Base-by-base conservation (phyloP, 2,113 vertebrate species). In the Pholis gunnellus region DNA sequence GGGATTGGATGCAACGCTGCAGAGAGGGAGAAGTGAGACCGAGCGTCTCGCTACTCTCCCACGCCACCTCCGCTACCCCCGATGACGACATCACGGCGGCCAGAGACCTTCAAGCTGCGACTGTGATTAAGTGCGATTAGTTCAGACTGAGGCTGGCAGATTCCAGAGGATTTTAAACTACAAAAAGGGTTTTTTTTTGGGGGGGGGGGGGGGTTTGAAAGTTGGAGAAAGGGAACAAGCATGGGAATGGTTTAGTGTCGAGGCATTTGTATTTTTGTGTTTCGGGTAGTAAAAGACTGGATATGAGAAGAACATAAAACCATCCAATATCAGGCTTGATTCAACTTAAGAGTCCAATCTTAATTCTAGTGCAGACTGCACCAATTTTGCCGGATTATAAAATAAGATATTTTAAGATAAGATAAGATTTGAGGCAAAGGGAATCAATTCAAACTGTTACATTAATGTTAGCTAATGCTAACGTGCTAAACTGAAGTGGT, bases 41-140 rank as follows among this genome's bases (percentile, higher is more conserved):
- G 75, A 34, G 66, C 81, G 84, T 82, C 76, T 71, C 52, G 48
- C 79, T 61, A 75, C 91, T 93, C 92, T 94, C 94, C 94, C 94
- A 94, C 93, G 92, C 93, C 92, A 91, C 91, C 82, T 46, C 66
- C 8, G 34, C 81, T 79, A 87, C 67, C 85, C 54, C 73, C 27
- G 50, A 25, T 82, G 86, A 91, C 90, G 92, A 93, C 91, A 93
- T 91, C 93, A 90, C 82, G 34, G 38, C 40, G 83, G 88, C 78
- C 85, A 75, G 87, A 84, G 89, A 89, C 89, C 87, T 90, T 90
- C 83, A 87, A 83, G 81, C 86, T 76, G 90, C 48, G 83, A 86
- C 83, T 72, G 89, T 2, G 92, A 94, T 94, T 91, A 94, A 93
- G 88, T 90, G 88, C 29, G 92, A 93, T 93, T 91, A 93, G 73